phyloP scores from a whole-genome alignment of 2,113 vertebrate species.

The Poeciliopsis occidentalis region DNA sequence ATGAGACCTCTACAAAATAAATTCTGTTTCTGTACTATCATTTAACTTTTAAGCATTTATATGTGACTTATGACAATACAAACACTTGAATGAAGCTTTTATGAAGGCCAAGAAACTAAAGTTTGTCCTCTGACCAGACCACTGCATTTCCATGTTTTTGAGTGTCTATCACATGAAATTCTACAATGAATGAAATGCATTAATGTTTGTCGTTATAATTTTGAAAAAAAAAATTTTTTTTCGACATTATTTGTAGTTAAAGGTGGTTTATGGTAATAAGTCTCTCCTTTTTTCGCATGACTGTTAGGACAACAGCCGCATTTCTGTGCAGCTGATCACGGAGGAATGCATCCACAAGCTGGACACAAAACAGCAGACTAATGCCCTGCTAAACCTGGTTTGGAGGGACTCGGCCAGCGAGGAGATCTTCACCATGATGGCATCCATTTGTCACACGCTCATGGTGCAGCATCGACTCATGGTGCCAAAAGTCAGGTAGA shows the following conservation, averaged over 20 bases:
- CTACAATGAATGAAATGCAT: too few species aligned
- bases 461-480: conserved; percentile 98
- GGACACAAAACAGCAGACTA: conserved; percentile 96
- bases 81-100: not conserved
- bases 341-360: conserved; percentile 94
- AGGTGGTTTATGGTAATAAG: too few species aligned
- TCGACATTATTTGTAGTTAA: too few species aligned
- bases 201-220: too few species aligned
- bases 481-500: conserved; percentile 97
- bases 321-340: conserved; percentile 89
- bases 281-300: not conserved
- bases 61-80: not conserved
- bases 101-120: not conserved
- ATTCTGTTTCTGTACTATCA: not conserved
- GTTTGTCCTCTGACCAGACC: too few species aligned
- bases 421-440: conserved; percentile 90
- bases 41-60: not conserved
- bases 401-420: conserved; percentile 96
- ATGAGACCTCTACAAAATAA: not conserved
- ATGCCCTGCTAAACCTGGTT: conserved; percentile 90
- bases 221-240: too few species aligned
- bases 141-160: too few species aligned
- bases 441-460: conserved; percentile 94
- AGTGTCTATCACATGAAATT: too few species aligned
- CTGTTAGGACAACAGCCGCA: conserved; percentile 84